Conservation (phyloP, 1,140 invertebrate species). For the Cotesia glomerata region DNA sequence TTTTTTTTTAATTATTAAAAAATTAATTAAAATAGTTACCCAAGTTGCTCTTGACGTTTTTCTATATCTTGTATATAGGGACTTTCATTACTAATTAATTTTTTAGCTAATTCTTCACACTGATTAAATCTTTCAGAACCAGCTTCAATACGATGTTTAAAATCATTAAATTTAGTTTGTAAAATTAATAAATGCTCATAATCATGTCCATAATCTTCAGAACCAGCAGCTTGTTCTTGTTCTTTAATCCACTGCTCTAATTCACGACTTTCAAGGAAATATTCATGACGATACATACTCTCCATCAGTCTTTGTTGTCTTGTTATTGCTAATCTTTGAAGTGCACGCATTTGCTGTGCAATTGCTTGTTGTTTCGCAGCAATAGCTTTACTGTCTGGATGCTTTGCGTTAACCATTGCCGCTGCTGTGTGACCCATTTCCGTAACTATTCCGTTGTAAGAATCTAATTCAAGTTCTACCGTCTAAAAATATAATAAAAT, state of each 20-base stretch:
- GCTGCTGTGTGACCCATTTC: constrained; percentile 90
- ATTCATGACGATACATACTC: constrained; percentile 91
- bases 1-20: neutral
- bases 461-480: constrained; percentile 90
- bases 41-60: constrained; percentile 84
- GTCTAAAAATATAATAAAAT: constrained; percentile 64
- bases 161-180: constrained; percentile 94
- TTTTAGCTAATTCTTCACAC: constrained; percentile 90
- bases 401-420: constrained; percentile 76
- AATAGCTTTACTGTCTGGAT: constrained; percentile 83
- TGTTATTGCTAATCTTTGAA: constrained; percentile 81
- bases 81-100: constrained; percentile 86
- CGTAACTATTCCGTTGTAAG: constrained; percentile 88
- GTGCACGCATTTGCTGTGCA: constrained; percentile 78
- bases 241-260: constrained; percentile 95
- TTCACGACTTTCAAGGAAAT: constrained; percentile 88
- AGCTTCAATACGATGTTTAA: constrained; percentile 89
- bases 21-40: constrained; percentile 66
- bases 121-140: constrained; percentile 92
- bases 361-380: constrained; percentile 78
- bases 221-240: constrained; percentile 86
- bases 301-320: constrained; percentile 87
- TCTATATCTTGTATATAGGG: constrained; percentile 89
- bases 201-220: constrained; percentile 96
- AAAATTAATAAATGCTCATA: constrained; percentile 92